Conservation (phyloP, 30 jellyfish, hydroid and myxozoan genomes). For the Aurelia coerulea region DNA sequence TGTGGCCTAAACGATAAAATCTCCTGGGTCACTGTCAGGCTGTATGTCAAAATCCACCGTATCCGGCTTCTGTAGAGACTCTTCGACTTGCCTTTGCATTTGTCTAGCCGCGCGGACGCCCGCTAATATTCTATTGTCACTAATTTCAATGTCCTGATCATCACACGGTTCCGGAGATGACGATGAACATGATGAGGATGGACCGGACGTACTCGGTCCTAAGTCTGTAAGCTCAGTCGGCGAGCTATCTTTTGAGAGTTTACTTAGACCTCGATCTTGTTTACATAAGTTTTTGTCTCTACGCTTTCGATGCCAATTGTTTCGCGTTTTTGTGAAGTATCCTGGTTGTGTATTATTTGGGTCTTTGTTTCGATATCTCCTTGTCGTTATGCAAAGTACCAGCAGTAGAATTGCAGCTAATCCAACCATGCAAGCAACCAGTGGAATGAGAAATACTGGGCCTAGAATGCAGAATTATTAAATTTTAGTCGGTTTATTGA, state of each 20-base stretch:
- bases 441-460: constrained; percentile 73
- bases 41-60: constrained; percentile 21
- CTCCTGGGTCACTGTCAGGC: constrained; percentile 31
- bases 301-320: constrained; percentile 55
- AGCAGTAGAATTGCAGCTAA: constrained; percentile 66
- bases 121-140: constrained; percentile 50
- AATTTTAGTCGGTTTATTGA: too few species aligned
- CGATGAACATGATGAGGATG: constrained; percentile 24
- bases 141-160: constrained; percentile 37
- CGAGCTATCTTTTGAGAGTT: constrained; percentile 33
- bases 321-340: constrained; percentile 67
- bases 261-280: constrained; percentile 33
- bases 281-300: constrained; percentile 42
- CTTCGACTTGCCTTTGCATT: constrained; percentile 50
- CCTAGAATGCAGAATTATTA: constrained; percentile 24
- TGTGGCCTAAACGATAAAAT: constrained; percentile 33
- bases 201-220: constrained; percentile 47
- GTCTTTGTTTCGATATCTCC: constrained; percentile 51
- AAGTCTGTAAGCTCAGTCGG: constrained; percentile 82
- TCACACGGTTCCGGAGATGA: constrained; percentile 59
- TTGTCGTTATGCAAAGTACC: constrained; percentile 61
- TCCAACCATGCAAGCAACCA: constrained; percentile 79
- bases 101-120: constrained; percentile 58
- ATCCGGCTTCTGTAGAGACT: constrained; percentile 37
- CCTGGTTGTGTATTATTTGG: constrained; percentile 40